These are phyloP conservation scores for Leptinotarsa haldemani DNA, from an alignment of 2,888 invertebrate species.

Conservation along the genomic window DNA sequence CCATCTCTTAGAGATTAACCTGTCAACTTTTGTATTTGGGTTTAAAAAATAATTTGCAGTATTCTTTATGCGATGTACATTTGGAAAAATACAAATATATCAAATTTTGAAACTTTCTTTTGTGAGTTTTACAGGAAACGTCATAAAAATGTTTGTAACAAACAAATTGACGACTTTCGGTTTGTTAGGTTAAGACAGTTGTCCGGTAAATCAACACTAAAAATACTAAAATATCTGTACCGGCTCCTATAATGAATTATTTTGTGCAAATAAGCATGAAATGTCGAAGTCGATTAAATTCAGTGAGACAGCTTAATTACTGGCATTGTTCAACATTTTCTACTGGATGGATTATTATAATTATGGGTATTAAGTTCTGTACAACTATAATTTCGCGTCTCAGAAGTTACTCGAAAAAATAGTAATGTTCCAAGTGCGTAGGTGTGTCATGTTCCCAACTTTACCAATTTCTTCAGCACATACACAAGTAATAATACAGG, in stretches of 20 bases:
- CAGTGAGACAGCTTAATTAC: constrained; percentile 44
- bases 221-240: background rate
- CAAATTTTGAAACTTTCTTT: no score
- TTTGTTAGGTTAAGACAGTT: no score
- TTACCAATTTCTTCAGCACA: no score
- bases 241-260: constrained; percentile 16
- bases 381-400: constrained; percentile 10
- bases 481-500: no score
- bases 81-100: no score
- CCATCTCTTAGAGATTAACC: no score
- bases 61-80: no score
- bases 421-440: background rate
- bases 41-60: no score
- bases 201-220: background rate
- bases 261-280: constrained; percentile 45
- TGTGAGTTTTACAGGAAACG: no score
- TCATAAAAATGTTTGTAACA: no score
- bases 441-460: background rate
- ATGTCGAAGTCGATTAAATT: constrained; percentile 37
- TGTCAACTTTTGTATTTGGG: no score
- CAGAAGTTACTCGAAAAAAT: constrained; percentile 10
- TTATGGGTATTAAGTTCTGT: constrained; percentile 34
- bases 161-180: no score
- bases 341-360: constrained; percentile 36
- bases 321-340: constrained; percentile 41